Evolutionary conservation across 1,140 invertebrate species (phyloP), one percentile per base, ranked within the genome.

Genomic region (Homalodisca vitripennis): DNA sequence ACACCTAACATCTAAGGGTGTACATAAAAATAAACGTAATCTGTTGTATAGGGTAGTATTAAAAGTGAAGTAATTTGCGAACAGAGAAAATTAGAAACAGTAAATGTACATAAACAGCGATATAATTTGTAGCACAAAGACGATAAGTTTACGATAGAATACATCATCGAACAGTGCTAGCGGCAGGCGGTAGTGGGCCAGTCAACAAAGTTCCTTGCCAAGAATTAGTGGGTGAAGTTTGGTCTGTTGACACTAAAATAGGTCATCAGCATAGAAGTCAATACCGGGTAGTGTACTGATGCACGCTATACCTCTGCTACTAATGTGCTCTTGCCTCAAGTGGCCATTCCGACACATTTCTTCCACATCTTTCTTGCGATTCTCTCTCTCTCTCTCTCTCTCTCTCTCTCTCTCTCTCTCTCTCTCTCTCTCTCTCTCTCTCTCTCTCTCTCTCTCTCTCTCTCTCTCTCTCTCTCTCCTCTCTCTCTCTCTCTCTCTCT

Each of bases 381-480:
- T 46, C 10, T 10, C 41, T 46, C 41, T 46, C 41, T 46, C 41
- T 46, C 41, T 46, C 41, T 46, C 41, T 46, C 41, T 46, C 41
- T 46, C 41, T 46, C 41, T 46, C 41, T 46, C 41, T 67, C 17
- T 31, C 55, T 31, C 17, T 13, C 22, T 60, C 53, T 29, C 46
- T 41, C 31, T 34, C 53, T 68, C 31, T 68, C 31, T 62, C n/a
- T 30, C 67, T 62, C 30, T 46, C 31, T 68, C 20, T 17, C 2
- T 24, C 32, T 34, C 26, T 51, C 20, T 60, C 57, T 55, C 57
- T 60, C 64, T 30, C 55, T 53, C 29, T 69, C 67, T 62, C 55
- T 60, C 32, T 24, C 51, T 57, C 34, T 31, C 24, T 22, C 48
- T 60, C 26, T 68, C 26, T 57, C 32, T 62, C 57, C 26, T 51